Conservation (phyloP, 1,140 invertebrate species). For the Eulimnadia texana region DNA sequence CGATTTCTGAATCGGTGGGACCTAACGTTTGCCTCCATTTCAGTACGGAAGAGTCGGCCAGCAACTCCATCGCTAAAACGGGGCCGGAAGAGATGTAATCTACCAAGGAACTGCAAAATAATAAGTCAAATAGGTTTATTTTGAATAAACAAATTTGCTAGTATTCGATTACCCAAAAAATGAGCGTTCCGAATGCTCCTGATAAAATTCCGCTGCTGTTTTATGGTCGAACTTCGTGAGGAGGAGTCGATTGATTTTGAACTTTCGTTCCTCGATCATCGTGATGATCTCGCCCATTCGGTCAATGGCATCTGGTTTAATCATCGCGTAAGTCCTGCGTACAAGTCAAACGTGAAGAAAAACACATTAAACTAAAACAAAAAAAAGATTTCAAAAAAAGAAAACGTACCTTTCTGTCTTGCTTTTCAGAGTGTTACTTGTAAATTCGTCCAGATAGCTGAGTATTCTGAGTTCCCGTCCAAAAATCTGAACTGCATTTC, state of each 20-base stretch:
- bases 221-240: slow-evolving; percentile 46
- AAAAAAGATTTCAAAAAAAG: neutral
- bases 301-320: slow-evolving; percentile 53
- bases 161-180: slow-evolving; percentile 42
- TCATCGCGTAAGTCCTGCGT: slow-evolving; percentile 51
- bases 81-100: slow-evolving; percentile 52
- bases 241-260: slow-evolving; percentile 54
- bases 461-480: slow-evolving; percentile 58
- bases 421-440: slow-evolving; percentile 30
- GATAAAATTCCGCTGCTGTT: slow-evolving; percentile 44
- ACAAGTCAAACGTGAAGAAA: slow-evolving; percentile 1
- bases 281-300: slow-evolving; percentile 59
- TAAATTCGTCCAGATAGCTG: slow-evolving; percentile 56
- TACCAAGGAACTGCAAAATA: slow-evolving; percentile 32
- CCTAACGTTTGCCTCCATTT: slow-evolving; percentile 46
- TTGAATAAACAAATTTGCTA: slow-evolving; percentile 10
- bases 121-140: neutral
- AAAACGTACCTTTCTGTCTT: slow-evolving; percentile 18
- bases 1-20: slow-evolving; percentile 46
- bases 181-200: slow-evolving; percentile 37
- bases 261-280: slow-evolving; percentile 43
- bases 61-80: slow-evolving; percentile 54
- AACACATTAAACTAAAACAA: neutral
- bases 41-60: slow-evolving; percentile 51
- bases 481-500: slow-evolving; percentile 57